phyloP scores from a whole-genome alignment of 2,797 vertebrate genomes.

The Chloroceryle amazona region DNA sequence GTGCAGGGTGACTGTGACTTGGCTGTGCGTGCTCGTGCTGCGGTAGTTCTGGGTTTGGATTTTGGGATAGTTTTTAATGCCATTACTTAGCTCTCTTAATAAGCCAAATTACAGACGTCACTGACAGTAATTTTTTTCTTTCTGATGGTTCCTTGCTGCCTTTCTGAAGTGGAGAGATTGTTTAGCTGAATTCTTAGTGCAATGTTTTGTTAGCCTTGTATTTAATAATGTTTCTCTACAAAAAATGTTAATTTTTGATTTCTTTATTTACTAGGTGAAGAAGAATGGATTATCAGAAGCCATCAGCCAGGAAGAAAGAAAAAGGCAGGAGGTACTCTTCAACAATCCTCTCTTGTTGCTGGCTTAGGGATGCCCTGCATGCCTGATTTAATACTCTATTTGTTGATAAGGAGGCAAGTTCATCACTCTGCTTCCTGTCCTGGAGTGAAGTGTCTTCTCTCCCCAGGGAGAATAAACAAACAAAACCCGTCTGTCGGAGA shows the following conservation, averaged over 20 bases:
- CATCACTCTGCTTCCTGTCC: neutral
- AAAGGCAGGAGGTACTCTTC: constrained; percentile 92
- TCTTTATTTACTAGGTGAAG: constrained; percentile 86
- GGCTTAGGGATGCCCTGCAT: neutral
- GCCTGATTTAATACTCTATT: neutral
- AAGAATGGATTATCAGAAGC: constrained; percentile 89
- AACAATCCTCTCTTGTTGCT: neutral
- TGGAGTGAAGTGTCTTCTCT: neutral
- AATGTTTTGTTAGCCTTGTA: neutral
- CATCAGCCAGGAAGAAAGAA: constrained; percentile 91
- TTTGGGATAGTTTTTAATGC: neutral
- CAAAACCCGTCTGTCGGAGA: neutral
- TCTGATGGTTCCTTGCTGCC: neutral
- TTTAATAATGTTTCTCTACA: neutral
- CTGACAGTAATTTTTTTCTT: neutral
- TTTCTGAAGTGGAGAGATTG: neutral
- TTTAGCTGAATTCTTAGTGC: neutral
- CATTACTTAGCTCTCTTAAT: neutral
- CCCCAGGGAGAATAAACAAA: neutral
- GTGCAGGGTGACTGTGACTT: rapidly evolving
- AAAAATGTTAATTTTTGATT: neutral
- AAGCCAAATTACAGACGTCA: neutral
- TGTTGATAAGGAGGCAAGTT: neutral
- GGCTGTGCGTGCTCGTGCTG: neutral
- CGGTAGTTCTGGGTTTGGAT: neutral